Conservation (phyloP, 2,113 vertebrate genomes). For the Elanus axillaris region DNA sequence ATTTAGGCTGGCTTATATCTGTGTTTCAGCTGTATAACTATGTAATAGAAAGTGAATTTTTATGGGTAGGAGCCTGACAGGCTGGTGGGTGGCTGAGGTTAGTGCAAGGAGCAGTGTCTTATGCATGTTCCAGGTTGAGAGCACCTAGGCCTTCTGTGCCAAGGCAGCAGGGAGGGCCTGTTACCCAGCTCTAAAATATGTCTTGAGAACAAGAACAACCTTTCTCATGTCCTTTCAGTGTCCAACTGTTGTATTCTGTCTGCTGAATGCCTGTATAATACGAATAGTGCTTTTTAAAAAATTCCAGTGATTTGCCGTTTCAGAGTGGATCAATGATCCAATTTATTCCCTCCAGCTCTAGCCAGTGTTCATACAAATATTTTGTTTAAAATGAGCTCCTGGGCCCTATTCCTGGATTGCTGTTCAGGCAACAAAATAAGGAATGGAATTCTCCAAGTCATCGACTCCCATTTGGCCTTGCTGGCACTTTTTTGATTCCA, state of each 20-base stretch:
- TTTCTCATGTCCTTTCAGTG: neutral
- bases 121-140: fast-evolving
- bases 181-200: neutral
- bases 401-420: neutral
- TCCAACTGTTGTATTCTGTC: fast-evolving
- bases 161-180: neutral
- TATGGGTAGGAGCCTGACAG: neutral
- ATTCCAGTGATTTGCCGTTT: neutral
- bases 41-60: neutral
- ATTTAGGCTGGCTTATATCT: neutral
- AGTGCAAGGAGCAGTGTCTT: neutral
- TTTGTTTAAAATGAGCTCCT: neutral
- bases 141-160: neutral
- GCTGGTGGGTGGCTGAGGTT: neutral
- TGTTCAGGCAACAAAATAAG: neutral
- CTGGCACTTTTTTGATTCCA: neutral
- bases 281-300: neutral
- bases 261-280: neutral
- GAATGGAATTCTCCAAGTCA: neutral
- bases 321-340: neutral
- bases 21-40: neutral
- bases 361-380: neutral
- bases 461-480: neutral
- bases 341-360: neutral
- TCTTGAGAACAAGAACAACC: neutral